Evolutionary conservation across 2,888 invertebrate genomes (phyloP).

Genomic region (Xylophagus ater): DNA sequence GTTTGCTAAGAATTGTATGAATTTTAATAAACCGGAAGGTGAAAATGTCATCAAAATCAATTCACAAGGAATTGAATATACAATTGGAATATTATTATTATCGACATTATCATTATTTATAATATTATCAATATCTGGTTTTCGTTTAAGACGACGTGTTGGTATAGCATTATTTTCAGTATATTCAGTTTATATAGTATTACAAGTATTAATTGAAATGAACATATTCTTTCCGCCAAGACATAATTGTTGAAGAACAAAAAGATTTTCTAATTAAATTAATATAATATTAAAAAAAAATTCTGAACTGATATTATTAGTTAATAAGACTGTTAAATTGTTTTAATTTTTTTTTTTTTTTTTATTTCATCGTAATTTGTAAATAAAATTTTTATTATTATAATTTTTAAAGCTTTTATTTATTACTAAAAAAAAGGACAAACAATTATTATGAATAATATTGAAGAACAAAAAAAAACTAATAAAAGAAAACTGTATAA

Average conservation of each 20-base stretch:
- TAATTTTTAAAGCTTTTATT: too few species aligned
- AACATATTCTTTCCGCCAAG: conserved; percentile 49
- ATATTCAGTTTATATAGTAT: conserved; percentile 59
- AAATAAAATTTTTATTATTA: too few species aligned
- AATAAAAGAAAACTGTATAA: too few species aligned
- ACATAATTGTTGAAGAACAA: neutral
- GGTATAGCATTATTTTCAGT: conserved; percentile 54
- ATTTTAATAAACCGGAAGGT: conserved; percentile 35
- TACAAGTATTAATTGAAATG: conserved; percentile 69
- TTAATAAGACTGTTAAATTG: conserved; percentile 8
- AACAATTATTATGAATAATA: too few species aligned
- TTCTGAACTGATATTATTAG: conserved; percentile 3
- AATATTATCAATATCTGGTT: conserved; percentile 56
- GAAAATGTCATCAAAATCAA: conserved; percentile 49
- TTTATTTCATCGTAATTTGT: too few species aligned
- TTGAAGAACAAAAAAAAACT: too few species aligned
- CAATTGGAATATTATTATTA: conserved; percentile 63
- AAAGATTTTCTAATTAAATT: neutral
- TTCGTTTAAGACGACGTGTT: conserved; percentile 54
- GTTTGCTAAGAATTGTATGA: conserved; percentile 61
- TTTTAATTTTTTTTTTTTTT: conserved; percentile 8
- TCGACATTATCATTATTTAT: conserved; percentile 61
- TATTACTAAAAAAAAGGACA: too few species aligned
- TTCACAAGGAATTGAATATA: conserved; percentile 71
- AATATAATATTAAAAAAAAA: neutral